phyloP scores from a whole-genome alignment of 2,113 vertebrate genomes.

The Ochotona curzoniae region DNA sequence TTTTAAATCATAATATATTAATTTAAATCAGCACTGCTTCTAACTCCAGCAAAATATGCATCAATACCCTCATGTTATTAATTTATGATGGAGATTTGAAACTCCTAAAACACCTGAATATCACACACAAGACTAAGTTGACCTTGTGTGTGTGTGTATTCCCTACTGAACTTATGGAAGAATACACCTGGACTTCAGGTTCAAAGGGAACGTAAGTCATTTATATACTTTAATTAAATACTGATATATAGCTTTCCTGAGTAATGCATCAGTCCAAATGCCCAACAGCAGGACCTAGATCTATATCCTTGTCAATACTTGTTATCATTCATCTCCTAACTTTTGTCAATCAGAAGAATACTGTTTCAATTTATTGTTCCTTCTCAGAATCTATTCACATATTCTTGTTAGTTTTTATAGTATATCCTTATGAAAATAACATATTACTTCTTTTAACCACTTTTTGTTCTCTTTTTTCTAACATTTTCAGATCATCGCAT shows the following conservation, averaged over 20 bases:
- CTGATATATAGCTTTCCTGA: neutral
- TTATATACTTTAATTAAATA: neutral
- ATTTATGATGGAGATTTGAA: neutral
- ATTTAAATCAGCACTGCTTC: neutral
- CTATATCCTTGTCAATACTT: neutral
- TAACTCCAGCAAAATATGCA: neutral
- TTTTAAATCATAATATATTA: slow-evolving; percentile 35
- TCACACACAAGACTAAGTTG: neutral
- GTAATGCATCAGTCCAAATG: neutral
- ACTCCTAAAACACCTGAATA: neutral
- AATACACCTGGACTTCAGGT: neutral
- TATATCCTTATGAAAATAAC: slow-evolving; percentile 23
- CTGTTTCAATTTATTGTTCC: slow-evolving; percentile 5
- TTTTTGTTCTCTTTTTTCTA: slow-evolving; percentile 37
- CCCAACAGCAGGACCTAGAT: neutral
- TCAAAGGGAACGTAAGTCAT: neutral
- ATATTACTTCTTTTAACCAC: slow-evolving; percentile 24
- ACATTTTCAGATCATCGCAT: neutral
- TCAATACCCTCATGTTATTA: neutral
- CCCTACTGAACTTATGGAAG: neutral
- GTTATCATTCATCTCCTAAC: slow-evolving; percentile 7
- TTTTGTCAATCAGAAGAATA: neutral
- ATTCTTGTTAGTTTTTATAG: slow-evolving; percentile 36
- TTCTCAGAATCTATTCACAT: slow-evolving; percentile 28
- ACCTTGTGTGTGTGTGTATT: neutral